Evolutionary conservation across 2,113 vertebrate species (phyloP).

Genomic region (Balaenoptera acutorostrata): DNA sequence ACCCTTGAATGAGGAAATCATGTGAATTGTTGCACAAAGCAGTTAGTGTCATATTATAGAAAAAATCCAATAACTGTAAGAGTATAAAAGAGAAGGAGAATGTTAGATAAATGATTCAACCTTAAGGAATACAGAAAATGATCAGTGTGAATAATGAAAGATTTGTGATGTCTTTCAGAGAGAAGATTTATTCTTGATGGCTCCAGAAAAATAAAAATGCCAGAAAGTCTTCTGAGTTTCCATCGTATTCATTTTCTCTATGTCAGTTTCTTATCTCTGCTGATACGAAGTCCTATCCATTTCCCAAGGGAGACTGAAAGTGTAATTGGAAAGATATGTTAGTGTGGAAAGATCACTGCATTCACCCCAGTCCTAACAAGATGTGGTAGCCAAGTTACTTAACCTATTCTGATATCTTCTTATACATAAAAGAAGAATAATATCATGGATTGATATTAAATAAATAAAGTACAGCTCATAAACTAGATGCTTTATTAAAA

Average conservation of each 20-base stretch:
- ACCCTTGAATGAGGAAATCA: neutral
- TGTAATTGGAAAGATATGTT: neutral
- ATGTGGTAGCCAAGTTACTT: neutral
- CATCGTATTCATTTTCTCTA: neutral
- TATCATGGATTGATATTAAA: neutral
- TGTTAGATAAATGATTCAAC: neutral
- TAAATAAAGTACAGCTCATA: neutral
- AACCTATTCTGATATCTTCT: neutral
- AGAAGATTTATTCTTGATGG: neutral
- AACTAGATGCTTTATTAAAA: neutral
- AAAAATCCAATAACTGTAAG: neutral
- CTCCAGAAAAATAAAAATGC: neutral
- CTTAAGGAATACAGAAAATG: neutral
- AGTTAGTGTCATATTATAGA: neutral
- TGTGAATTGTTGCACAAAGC: neutral
- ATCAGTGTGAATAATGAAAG: neutral
- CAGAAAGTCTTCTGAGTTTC: neutral
- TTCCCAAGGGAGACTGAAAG: neutral
- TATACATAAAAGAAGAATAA: neutral
- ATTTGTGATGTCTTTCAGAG: neutral
- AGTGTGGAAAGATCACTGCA: neutral
- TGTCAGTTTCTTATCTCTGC: neutral
- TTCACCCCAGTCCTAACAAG: neutral
- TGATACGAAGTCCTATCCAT: neutral
- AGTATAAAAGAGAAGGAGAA: neutral